Evolutionary conservation across 2,888 invertebrate genomes (phyloP).

Genomic region (Chaetogeoica ovagalla): DNA sequence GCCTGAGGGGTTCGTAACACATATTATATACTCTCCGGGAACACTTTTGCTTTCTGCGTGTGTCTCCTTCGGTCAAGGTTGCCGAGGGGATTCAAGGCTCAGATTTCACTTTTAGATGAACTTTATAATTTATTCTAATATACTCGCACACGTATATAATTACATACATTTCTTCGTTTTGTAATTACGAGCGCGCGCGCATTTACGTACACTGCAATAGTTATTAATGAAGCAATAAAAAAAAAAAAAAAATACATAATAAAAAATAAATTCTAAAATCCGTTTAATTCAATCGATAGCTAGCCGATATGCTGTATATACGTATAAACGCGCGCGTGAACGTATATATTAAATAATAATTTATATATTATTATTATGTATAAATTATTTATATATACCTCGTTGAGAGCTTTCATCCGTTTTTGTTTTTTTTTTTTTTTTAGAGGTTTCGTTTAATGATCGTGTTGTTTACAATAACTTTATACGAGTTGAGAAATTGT

Average conservation of each 20-base stretch:
- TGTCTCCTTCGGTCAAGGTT: slow-evolving; percentile 49
- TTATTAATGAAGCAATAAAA: slow-evolving; percentile 27
- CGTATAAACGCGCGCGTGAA: background rate
- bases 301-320: background rate
- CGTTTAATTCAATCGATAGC: slow-evolving; percentile 4
- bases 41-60: slow-evolving; percentile 46
- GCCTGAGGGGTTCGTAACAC: slow-evolving; percentile 36
- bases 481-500: background rate
- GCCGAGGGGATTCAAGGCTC: slow-evolving; percentile 37
- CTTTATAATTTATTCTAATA: slow-evolving; percentile 51
- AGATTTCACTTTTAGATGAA: slow-evolving; percentile 52
- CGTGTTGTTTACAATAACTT: slow-evolving; percentile 18
- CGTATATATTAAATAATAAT: background rate
- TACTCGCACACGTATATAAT: slow-evolving; percentile 20
- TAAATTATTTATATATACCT: slow-evolving; percentile 6
- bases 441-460: slow-evolving; percentile 10
- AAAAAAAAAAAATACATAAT: no score
- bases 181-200: slow-evolving; percentile 15
- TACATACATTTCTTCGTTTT: slow-evolving; percentile 26
- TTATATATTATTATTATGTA: no score
- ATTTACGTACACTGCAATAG: background rate
- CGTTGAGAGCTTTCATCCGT: slow-evolving; percentile 19
- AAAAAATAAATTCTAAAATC: slow-evolving; percentile 11
- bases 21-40: slow-evolving; percentile 49
- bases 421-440: background rate